Conservation (phyloP, 2,113 vertebrate species). For the Caloenas nicobarica region DNA sequence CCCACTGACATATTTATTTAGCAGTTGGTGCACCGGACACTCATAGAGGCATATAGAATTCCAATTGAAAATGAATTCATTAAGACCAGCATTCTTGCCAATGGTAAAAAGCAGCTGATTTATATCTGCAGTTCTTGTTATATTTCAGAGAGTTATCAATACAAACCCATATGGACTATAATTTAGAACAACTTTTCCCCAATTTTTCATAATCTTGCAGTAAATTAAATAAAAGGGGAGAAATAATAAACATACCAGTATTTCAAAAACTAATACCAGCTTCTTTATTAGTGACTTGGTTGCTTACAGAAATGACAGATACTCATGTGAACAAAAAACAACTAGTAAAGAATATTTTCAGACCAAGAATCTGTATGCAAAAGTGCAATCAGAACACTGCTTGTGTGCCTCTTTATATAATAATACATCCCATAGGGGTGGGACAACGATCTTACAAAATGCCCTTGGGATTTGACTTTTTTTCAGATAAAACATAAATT, state of each 20-base stretch:
- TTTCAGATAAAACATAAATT: not conserved
- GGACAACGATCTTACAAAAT: not conserved
- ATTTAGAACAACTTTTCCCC: not conserved
- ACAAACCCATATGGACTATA: not conserved
- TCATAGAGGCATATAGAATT: not conserved
- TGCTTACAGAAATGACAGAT: not conserved
- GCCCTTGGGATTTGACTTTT: not conserved
- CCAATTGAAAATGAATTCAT: not conserved
- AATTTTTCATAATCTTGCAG: not conserved
- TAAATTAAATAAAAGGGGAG: not conserved
- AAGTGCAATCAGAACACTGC: not conserved
- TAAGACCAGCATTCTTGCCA: not conserved
- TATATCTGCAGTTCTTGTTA: not conserved
- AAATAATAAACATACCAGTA: not conserved
- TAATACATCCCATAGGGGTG: not conserved
- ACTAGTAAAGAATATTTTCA: not conserved
- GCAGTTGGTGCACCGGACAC: not conserved
- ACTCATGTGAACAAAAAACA: not conserved
- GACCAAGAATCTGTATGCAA: not conserved
- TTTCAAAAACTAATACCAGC: not conserved
- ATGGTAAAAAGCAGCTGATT: not conserved
- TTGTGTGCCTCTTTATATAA: not conserved
- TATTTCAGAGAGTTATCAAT: not conserved
- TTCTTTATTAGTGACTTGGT: not conserved
- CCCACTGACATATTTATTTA: not conserved